Percentiles rank a stretch among this genome's conserved stretches.
Evolutionary conservation across 2,888 invertebrate species (phyloP).

Genomic region (Melanostoma scalare): DNA sequence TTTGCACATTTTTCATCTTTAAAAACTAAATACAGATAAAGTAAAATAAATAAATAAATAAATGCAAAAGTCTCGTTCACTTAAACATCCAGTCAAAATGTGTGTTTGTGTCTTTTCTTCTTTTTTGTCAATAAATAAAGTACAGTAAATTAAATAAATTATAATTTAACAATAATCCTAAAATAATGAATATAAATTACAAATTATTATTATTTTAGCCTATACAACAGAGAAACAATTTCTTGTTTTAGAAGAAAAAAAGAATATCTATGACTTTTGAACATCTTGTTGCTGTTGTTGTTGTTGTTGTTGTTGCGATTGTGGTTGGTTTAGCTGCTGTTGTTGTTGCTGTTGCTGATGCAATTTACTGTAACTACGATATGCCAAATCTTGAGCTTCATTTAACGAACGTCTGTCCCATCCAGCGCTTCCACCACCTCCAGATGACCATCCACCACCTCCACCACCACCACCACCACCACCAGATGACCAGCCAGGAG

Average conservation of each 20-base stretch:
- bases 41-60: constrained; percentile 34
- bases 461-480: constrained; percentile 82
- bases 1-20: constrained; percentile 39
- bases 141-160: constrained; percentile 71
- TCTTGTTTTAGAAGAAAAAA: constrained; percentile 39
- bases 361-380: constrained; percentile 85
- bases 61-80: constrained; percentile 10
- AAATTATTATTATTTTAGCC: constrained; percentile 49
- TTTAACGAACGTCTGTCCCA: constrained; percentile 88
- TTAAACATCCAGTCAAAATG: not conserved
- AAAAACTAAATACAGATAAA: constrained; percentile 14
- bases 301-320: constrained; percentile 23
- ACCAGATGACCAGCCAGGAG: constrained; percentile 83
- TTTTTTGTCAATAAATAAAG: constrained; percentile 21
- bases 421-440: constrained; percentile 84
- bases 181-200: constrained; percentile 56
- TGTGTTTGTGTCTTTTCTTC: constrained; percentile 1
- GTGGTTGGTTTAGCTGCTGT: constrained; percentile 70
- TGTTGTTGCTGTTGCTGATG: constrained; percentile 76
- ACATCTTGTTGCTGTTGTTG: constrained; percentile 59
- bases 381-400: constrained; percentile 87
- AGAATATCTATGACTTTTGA: constrained; percentile 70
- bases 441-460: constrained; percentile 79
- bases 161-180: constrained; percentile 50
- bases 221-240: constrained; percentile 47